phyloP scores from a whole-genome alignment of 2,113 vertebrate species.

The Planiliza haematocheilus region DNA sequence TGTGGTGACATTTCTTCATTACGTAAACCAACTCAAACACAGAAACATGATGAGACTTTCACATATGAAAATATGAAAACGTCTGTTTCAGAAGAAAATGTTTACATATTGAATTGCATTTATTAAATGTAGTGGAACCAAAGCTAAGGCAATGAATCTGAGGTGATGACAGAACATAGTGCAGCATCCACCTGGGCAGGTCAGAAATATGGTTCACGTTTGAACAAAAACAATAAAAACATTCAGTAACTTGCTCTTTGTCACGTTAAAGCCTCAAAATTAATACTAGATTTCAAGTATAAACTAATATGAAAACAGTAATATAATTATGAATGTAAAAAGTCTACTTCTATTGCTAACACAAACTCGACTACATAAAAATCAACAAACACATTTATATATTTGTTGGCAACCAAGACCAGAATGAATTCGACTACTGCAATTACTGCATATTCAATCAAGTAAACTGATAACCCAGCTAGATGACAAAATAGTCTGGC shows the following conservation, averaged over 20 bases:
- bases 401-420: constrained; percentile 13
- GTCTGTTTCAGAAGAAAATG: constrained; percentile 36
- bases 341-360: no score
- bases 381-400: no score
- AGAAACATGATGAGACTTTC: constrained; percentile 32
- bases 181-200: constrained; percentile 36
- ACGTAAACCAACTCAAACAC: constrained; percentile 35
- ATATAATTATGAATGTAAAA: no score
- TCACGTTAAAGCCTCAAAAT: no score
- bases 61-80: constrained; percentile 35
- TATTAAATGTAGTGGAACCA: constrained; percentile 7
- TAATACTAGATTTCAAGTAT: no score
- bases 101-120: constrained; percentile 26
- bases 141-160: constrained; percentile 5
- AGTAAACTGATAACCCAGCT: constrained; percentile 7
- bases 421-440: not conserved
- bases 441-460: constrained; percentile 4
- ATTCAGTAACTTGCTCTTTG: no score
- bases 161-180: constrained; percentile 46
- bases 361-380: no score
- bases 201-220: not conserved
- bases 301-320: no score
- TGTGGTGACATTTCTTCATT: constrained; percentile 40
- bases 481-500: not conserved
- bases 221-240: no score